These are phyloP conservation scores for Arvicanthis niloticus DNA, from an alignment of 2,113 vertebrate genomes.

Conservation along the genomic window DNA sequence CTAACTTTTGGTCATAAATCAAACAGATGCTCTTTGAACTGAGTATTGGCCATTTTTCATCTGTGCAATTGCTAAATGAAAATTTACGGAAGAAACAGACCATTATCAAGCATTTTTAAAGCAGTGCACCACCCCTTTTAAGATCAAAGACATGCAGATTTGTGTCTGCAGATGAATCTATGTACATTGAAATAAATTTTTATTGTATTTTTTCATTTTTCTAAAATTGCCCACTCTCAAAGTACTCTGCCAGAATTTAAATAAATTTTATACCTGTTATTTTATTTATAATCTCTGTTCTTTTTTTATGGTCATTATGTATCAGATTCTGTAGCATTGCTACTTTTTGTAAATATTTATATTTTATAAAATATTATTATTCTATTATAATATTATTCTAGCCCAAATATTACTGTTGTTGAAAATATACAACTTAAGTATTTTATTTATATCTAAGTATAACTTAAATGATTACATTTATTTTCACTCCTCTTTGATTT, in stretches of 20 bases:
- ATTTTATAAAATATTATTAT: not conserved
- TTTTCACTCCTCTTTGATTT: not conserved
- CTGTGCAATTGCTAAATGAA: not conserved
- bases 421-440: not conserved
- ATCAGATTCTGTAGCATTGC: not conserved
- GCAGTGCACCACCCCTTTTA: not conserved
- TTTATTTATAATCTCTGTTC: not conserved
- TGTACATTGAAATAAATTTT: accelerated
- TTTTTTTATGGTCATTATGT: not conserved
- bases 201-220: not conserved
- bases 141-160: not conserved
- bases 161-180: accelerated
- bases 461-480: not conserved
- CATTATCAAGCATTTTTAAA: not conserved
- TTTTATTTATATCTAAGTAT: not conserved
- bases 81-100: not conserved
- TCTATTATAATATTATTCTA: slow-evolving; percentile 6
- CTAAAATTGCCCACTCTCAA: not conserved
- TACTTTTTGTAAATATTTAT: not conserved
- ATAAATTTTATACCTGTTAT: not conserved
- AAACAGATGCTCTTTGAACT: not conserved
- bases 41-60: not conserved
- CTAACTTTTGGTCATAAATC: not conserved
- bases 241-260: not conserved
- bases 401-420: not conserved